Base-by-base conservation (phyloP, 2,888 invertebrate genomes). In the Drosophila monieri region DNA sequence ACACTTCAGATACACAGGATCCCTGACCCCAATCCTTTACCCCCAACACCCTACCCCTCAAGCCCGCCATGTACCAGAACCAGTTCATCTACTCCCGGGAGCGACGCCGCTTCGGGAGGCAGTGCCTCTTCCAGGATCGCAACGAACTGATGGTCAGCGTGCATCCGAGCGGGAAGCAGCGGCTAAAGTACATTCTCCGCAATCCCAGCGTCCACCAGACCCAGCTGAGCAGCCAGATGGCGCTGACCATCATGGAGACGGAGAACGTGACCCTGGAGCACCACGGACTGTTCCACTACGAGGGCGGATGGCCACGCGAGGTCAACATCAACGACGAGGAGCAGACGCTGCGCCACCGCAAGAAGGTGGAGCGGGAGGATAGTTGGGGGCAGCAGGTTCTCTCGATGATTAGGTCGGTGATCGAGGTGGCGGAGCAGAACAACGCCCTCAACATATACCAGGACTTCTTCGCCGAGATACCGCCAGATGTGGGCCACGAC, bases 291-390 rank as follows among this genome's bases (percentile, higher is more conserved):
- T 93, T 94, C 77, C 97, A 97, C 89, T 92, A 92, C 12, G 97
- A 97, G 91, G 97, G 97, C 66, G 97, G 96, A 15, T 97, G 97
- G 97, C 96, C 97, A 1, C 94, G 94, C 83, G 97, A 97, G 74
- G 92, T 95, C 9, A 94, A 94, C 73, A 90, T 92, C 64, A 90
- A 92, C 48, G 94, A 94, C 84, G 93, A 94, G 76, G 97, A 97
- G 77, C 95, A 95, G 85, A 94, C 95, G 8, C 89, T 93, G 43
- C 93, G 97, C 55, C 95, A 95, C 90, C 93, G 95, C 55, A 95
- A 97, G 75, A 96, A 96, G 89, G 93, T 96, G 21, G 95, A 95
- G 89, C 96, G 96, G 76, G 97, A 97, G 67, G 97, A 97, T 80
- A 91, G 92, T 56, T 97, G 96, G 90, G 93, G 95, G 57, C 92